Evolutionary conservation across 1,140 invertebrate genomes (phyloP).

Genomic region (Papilio helenus): DNA sequence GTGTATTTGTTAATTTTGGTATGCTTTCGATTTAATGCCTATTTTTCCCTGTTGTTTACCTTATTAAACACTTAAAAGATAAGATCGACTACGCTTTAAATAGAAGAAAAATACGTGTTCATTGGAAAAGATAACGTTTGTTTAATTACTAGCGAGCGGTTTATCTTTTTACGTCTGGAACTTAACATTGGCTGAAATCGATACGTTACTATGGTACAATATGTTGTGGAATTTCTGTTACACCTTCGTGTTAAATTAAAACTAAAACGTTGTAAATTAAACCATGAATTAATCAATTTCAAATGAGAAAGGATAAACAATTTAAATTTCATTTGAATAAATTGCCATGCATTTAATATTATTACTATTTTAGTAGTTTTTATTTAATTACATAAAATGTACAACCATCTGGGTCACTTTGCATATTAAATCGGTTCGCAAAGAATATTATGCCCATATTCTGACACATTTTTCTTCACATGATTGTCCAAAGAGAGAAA

Average conservation of each 20-base stretch:
- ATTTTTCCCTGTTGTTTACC: neutral
- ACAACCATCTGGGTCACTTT: too few species aligned
- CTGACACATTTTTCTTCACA: too few species aligned
- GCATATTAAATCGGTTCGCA: too few species aligned
- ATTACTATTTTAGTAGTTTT: neutral
- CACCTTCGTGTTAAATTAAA: neutral
- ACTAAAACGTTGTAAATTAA: slow-evolving; percentile 14
- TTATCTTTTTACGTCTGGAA: slow-evolving; percentile 26
- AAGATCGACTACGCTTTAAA: neutral
- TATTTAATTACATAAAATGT: too few species aligned
- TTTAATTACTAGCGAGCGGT: slow-evolving; percentile 28
- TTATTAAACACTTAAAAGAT: slow-evolving; percentile 13
- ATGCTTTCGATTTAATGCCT: neutral
- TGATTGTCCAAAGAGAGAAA: too few species aligned
- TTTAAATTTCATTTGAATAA: slow-evolving; percentile 7
- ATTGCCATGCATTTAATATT: neutral
- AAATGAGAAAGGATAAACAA: neutral
- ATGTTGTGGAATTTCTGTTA: neutral
- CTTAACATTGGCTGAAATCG: slow-evolving; percentile 1
- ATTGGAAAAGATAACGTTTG: slow-evolving; percentile 18
- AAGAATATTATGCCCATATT: too few species aligned
- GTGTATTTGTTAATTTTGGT: neutral
- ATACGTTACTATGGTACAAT: neutral
- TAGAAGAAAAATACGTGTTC: slow-evolving; percentile 13
- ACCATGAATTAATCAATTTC: slow-evolving; percentile 7